Base-by-base conservation (phyloP, 2,888 invertebrate species). In the Notodonta dromedarius region DNA sequence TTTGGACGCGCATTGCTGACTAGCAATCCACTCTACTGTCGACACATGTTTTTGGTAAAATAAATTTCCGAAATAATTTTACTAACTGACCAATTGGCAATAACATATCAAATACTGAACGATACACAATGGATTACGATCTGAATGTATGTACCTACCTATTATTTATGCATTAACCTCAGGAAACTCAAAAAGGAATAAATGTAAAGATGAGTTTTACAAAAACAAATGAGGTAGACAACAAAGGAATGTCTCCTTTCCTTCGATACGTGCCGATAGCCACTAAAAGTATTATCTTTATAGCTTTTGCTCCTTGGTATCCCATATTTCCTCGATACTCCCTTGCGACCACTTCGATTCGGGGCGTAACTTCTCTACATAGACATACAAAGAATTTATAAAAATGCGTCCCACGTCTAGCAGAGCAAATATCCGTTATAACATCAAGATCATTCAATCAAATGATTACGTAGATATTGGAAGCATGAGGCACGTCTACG, bases 1-100 rank as follows among this genome's bases (percentile, higher is more conserved):
- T 56, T 70, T 68, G 70, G 46, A 66, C 57, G 62, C 63, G 68
- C 62, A 69, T 74, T 65, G 66, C 69, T n/a, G n/a, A n/a, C n/a
- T 61, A 55, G 68, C 60, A 51, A 50, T 35, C 51, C 55, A 57
- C 63, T 50, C 63, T 16, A 64, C 51, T 55, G 46, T 61, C 58
- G 62, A 70, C 56, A 62, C 55, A 58, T 59, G 58, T 53, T 54
- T 8, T 61, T 40, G 57, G 54, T 24, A 24, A 39, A 51, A 46
- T 46, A n/a, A 42, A 42, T 11, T 24, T 24, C 46, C 50, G 7
- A 16, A 50, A 65, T 59, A 60, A 61, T 65, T 66, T 59, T 24
- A 24, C 24, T 24, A 24, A 24, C 24, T 60, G 66, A 35, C 35
- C 0, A 6, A 35, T 35, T 35, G 6, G 35, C 35, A 35, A 35